phyloP scores from a whole-genome alignment of 2,113 vertebrate species.

The Passer domesticus region DNA sequence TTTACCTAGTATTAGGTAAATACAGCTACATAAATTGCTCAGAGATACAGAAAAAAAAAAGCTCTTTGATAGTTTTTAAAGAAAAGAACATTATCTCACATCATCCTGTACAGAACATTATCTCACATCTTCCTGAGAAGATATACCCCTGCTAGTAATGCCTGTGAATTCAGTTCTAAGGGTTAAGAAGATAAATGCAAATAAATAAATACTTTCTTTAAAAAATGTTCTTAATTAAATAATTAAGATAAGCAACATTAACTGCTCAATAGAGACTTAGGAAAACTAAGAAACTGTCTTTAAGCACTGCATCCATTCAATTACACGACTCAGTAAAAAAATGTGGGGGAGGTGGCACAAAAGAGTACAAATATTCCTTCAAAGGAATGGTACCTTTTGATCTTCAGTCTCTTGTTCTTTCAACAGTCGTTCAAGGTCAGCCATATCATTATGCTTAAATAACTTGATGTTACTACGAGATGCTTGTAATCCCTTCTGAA shows the following conservation, averaged over 20 bases:
- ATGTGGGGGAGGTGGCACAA: not conserved
- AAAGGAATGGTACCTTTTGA: slow-evolving; percentile 83
- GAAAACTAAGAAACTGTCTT: not conserved
- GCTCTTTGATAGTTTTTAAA: not conserved
- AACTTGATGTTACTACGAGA: slow-evolving; percentile 94
- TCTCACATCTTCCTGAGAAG: not conserved
- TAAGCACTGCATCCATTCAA: not conserved
- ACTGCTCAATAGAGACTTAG: not conserved
- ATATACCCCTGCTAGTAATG: not conserved
- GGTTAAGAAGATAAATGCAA: not conserved
- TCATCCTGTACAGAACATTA: no score
- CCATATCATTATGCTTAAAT: slow-evolving; percentile 96
- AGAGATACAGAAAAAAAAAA: not conserved
- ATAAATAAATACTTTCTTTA: not conserved
- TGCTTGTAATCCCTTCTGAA: slow-evolving; percentile 96
- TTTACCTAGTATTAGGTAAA: not conserved
- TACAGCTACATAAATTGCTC: not conserved
- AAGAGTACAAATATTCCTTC: slow-evolving; percentile 30
- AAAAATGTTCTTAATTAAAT: not conserved
- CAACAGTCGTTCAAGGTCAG: slow-evolving; percentile 90
- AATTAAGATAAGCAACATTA: not conserved
- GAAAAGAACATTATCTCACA: not conserved
- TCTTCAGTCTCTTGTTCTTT: slow-evolving; percentile 94
- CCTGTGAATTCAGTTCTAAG: not conserved
- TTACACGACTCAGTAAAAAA: not conserved